phyloP scores from a whole-genome alignment of 2,113 vertebrate species.

The Urocitellus parryii region DNA sequence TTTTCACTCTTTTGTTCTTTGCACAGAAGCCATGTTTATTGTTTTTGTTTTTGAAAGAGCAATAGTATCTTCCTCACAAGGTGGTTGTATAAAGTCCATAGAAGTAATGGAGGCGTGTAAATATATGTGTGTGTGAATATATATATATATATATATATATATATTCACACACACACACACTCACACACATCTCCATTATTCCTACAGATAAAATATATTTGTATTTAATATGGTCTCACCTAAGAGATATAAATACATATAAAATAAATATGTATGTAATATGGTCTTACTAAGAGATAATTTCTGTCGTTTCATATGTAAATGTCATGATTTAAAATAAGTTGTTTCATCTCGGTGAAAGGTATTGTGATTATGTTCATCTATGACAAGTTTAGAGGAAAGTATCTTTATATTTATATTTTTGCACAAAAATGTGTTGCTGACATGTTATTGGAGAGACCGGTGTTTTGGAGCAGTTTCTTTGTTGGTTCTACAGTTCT shows the following conservation, averaged over 20 bases:
- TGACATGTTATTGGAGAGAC: not conserved
- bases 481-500: not conserved
- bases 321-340: constrained; percentile 39
- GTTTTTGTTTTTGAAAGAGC: not conserved
- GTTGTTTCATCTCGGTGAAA: not conserved
- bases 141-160: too few species aligned
- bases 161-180: too few species aligned
- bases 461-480: not conserved
- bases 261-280: not conserved
- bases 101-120: not conserved
- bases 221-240: too few species aligned
- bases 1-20: not conserved
- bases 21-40: not conserved
- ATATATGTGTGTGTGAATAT: not conserved
- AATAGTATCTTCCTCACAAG: not conserved
- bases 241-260: not conserved
- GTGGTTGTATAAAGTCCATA: not conserved
- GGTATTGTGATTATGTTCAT: not conserved
- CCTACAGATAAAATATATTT: too few species aligned
- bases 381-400: not conserved
- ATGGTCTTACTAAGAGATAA: not conserved
- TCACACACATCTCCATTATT: too few species aligned
- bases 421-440: not conserved
- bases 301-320: not conserved
- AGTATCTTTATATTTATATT: not conserved